phyloP scores from a whole-genome alignment of 1,140 invertebrate species.

The Aphelinus atriplicis region DNA sequence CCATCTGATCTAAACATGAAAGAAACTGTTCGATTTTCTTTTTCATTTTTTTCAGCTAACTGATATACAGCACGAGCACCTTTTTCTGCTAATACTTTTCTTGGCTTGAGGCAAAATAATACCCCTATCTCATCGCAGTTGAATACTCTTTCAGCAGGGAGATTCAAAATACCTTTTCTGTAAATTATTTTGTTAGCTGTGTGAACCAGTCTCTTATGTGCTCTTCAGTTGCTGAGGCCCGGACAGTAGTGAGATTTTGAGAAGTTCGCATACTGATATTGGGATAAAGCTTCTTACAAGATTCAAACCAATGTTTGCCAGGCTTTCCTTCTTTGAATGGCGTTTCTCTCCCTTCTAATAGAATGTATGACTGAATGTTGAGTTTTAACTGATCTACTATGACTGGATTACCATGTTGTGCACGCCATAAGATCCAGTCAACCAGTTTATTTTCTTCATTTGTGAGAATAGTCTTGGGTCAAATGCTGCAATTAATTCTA shows the following conservation, averaged over 20 bases:
- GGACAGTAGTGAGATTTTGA: constrained; percentile 47
- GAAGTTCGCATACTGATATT: constrained; percentile 37
- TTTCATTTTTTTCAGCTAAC: background rate
- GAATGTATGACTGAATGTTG: constrained; percentile 42
- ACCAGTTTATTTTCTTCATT: constrained; percentile 17
- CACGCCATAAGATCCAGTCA: constrained; percentile 15
- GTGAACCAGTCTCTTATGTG: constrained; percentile 6
- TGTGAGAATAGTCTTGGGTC: no score
- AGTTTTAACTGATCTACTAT: constrained; percentile 10
- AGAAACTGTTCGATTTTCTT: no score
- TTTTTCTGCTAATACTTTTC: constrained; percentile 32
- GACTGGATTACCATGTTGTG: constrained; percentile 19
- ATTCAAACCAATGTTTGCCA: constrained; percentile 45
- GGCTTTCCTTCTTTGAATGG: constrained; percentile 38
- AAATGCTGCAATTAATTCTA: no score
- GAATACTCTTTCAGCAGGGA: constrained; percentile 10
- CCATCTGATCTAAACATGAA: no score
- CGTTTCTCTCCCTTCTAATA: constrained; percentile 10
- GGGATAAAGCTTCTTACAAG: constrained; percentile 47
- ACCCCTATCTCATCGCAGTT: constrained; percentile 24
- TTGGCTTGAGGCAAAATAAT: constrained; percentile 27
- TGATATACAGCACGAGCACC: constrained; percentile 27
- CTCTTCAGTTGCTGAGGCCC: constrained; percentile 42
- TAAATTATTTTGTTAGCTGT: no score
- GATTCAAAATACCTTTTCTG: no score